Percentiles rank a stretch among this genome's conserved stretches.
These are phyloP conservation scores for Drosophila algonquin DNA, from an alignment of 2,888 invertebrate genomes.

Conservation along the genomic window DNA sequence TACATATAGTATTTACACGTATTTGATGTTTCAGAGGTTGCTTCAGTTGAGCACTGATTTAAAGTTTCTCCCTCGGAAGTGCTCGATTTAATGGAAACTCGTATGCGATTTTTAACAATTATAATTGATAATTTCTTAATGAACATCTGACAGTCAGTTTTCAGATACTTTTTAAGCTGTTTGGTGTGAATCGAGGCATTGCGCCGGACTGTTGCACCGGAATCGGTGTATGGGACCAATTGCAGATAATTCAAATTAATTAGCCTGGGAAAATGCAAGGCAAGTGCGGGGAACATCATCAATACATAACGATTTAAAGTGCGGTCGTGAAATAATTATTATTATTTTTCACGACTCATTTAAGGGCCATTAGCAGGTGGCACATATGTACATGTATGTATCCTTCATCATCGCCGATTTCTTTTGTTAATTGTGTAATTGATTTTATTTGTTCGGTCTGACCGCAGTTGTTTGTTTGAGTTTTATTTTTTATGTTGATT, in stretches of 20 bases:
- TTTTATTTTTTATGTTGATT: conserved; percentile 20
- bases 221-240: conserved; percentile 12
- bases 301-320: conserved; percentile 53
- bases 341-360: conserved; percentile 47
- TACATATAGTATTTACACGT: background rate
- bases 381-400: background rate
- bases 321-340: conserved; percentile 59
- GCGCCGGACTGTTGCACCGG: background rate
- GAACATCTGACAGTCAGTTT: conserved; percentile 49
- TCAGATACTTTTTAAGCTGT: conserved; percentile 20
- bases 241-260: conserved; percentile 70
- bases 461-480: conserved; percentile 28
- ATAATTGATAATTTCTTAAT: conserved; percentile 76
- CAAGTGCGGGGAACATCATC: conserved; percentile 47
- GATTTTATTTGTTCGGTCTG: conserved; percentile 37
- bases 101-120: conserved; percentile 52
- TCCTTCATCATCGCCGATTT: conserved; percentile 7
- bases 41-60: conserved; percentile 63
- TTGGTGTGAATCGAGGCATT: conserved; percentile 1
- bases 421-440: conserved; percentile 42
- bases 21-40: conserved; percentile 35
- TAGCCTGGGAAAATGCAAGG: conserved; percentile 52
- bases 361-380: conserved; percentile 44
- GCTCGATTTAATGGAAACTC: conserved; percentile 51
- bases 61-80: conserved; percentile 54